Percentiles rank a stretch among this genome's conserved stretches.
These are phyloP conservation scores for Dipodomys spectabilis DNA, from an alignment of 2,113 vertebrate species.

Conservation along the genomic window DNA sequence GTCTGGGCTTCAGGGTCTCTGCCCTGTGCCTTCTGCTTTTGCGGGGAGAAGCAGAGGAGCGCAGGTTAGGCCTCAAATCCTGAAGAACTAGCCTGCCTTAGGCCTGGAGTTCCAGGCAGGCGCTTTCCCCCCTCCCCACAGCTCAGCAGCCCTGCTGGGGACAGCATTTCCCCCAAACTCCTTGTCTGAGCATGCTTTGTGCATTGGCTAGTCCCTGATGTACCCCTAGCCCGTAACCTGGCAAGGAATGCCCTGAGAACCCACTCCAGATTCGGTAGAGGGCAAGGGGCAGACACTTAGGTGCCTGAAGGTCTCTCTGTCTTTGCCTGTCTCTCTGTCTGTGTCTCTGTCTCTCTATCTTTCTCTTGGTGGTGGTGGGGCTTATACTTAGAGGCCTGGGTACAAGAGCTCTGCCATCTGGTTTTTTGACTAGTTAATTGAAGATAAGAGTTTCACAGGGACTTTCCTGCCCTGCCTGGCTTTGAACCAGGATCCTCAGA, in stretches of 20 bases:
- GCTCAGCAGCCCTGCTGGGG: background rate
- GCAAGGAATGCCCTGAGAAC: background rate
- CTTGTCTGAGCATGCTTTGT: background rate
- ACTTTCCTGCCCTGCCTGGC: too few species aligned
- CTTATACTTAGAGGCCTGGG: too few species aligned
- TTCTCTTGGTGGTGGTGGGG: too few species aligned
- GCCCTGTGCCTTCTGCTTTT: background rate
- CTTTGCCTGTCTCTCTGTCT: too few species aligned
- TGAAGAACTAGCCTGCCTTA: background rate
- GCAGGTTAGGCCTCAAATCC: background rate
- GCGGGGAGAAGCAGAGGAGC: background rate
- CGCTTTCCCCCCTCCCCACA: fast-evolving
- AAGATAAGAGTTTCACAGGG: too few species aligned
- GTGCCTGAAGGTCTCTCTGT: background rate
- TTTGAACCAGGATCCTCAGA: too few species aligned
- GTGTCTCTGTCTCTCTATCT: too few species aligned
- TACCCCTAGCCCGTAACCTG: background rate
- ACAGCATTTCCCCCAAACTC: background rate
- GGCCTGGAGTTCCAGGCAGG: background rate
- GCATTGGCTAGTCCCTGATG: background rate
- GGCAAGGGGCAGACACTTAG: background rate
- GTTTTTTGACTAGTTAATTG: too few species aligned
- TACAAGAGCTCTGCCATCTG: too few species aligned
- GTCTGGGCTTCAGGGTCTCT: background rate
- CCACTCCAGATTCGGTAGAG: background rate